phyloP scores from a whole-genome alignment of 2,888 invertebrate genomes.

The Lycia hirtaria region DNA sequence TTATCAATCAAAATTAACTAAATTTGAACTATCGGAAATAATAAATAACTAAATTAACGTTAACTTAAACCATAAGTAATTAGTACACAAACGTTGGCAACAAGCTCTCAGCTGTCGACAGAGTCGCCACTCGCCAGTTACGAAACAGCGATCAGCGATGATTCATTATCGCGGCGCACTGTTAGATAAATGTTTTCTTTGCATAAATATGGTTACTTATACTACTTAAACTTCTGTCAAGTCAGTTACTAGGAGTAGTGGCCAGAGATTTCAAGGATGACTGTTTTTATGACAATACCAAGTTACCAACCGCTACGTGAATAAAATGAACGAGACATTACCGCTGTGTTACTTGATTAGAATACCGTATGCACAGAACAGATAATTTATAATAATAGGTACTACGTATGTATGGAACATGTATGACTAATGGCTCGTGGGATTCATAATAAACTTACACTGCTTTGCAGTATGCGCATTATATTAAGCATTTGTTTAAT shows the following conservation, averaged over 20 bases:
- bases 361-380: constrained; percentile 32
- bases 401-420: constrained; percentile 25
- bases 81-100: neutral
- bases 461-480: neutral
- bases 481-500: neutral
- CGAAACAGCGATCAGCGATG: constrained; percentile 47
- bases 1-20: neutral
- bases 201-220: neutral
- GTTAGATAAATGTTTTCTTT: constrained; percentile 19
- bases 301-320: constrained; percentile 10
- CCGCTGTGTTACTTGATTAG: constrained; percentile 15
- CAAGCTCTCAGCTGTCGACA: constrained; percentile 7
- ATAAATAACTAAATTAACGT: neutral
- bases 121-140: constrained; percentile 42
- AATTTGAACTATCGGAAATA: neutral
- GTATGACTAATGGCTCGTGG: constrained; percentile 32
- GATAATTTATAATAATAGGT: too few relatives aligned
- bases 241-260: too few relatives aligned
- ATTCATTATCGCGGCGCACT: constrained; percentile 45
- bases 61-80: neutral
- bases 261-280: neutral
- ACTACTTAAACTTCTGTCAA: neutral
- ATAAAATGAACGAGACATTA: constrained; percentile 10
- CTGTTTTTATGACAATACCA: neutral
- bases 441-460: constrained; percentile 3